phyloP scores from a whole-genome alignment of 2,797 vertebrate genomes.

The Pangasius djambal region DNA sequence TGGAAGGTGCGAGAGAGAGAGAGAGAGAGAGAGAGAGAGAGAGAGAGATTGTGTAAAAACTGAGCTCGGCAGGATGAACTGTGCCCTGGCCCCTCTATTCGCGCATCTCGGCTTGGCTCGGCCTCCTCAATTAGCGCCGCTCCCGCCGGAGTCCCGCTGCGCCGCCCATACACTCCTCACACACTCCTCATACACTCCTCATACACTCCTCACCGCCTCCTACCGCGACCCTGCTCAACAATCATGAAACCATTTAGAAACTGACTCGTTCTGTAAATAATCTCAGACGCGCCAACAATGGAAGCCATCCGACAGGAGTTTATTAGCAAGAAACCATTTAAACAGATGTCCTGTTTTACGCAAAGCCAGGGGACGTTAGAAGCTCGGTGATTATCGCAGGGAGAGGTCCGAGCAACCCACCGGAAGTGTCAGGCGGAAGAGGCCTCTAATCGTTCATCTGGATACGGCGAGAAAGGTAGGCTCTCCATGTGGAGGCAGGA shows the following conservation, averaged over 20 bases:
- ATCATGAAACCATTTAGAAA: slow-evolving; percentile 69
- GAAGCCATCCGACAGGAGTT: slow-evolving; percentile 71
- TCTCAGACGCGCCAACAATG: slow-evolving; percentile 76
- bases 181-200: neutral
- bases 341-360: slow-evolving; percentile 73
- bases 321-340: slow-evolving; percentile 75
- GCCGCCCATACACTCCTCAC: slow-evolving; percentile 58
- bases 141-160: slow-evolving; percentile 59
- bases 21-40: slow-evolving; percentile 31
- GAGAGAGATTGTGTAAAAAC: slow-evolving; percentile 47
- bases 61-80: slow-evolving; percentile 52
- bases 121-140: slow-evolving; percentile 64
- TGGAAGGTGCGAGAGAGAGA: slow-evolving; percentile 7
- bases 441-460: slow-evolving; percentile 15
- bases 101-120: slow-evolving; percentile 46
- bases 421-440: slow-evolving; percentile 43
- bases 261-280: slow-evolving; percentile 75
- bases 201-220: slow-evolving; percentile 65
- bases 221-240: slow-evolving; percentile 68
- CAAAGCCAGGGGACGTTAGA: slow-evolving; percentile 62
- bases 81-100: slow-evolving; percentile 50
- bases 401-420: slow-evolving; percentile 62
- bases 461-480: slow-evolving; percentile 53
- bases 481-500: slow-evolving; percentile 13
- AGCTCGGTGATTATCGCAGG: slow-evolving; percentile 70